phyloP scores from a whole-genome alignment of 2,888 invertebrate genomes.

The Thymelicus lineola region DNA sequence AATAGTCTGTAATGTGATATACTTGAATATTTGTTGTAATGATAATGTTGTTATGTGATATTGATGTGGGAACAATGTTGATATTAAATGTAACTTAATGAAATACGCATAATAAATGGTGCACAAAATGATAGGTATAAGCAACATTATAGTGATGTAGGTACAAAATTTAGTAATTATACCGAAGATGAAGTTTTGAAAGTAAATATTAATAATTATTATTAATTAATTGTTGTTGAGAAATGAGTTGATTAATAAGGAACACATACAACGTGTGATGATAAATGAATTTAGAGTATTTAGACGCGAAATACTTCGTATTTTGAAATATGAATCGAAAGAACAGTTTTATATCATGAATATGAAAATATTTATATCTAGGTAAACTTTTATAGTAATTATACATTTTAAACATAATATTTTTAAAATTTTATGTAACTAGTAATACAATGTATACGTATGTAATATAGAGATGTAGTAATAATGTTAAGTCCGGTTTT shows the following conservation, averaged over 20 bases:
- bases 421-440: too few species aligned
- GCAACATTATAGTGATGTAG: background rate
- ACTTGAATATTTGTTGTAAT: conserved; percentile 21
- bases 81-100: conserved; percentile 27
- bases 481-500: background rate
- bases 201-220: background rate
- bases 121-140: background rate
- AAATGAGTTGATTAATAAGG: background rate
- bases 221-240: background rate
- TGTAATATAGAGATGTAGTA: background rate
- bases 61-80: conserved; percentile 36
- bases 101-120: background rate
- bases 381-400: too few species aligned
- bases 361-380: too few species aligned
- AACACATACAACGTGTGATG: background rate
- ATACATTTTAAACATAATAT: too few species aligned
- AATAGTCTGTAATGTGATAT: conserved; percentile 31
- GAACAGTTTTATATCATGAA: too few species aligned
- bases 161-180: too few species aligned
- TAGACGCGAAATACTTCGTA: too few species aligned
- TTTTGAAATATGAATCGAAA: too few species aligned
- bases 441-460: too few species aligned
- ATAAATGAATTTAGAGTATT: background rate
- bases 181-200: too few species aligned
- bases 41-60: conserved; percentile 35